phyloP scores from a whole-genome alignment of 2,113 vertebrate genomes.

The Sorex fumeus region DNA sequence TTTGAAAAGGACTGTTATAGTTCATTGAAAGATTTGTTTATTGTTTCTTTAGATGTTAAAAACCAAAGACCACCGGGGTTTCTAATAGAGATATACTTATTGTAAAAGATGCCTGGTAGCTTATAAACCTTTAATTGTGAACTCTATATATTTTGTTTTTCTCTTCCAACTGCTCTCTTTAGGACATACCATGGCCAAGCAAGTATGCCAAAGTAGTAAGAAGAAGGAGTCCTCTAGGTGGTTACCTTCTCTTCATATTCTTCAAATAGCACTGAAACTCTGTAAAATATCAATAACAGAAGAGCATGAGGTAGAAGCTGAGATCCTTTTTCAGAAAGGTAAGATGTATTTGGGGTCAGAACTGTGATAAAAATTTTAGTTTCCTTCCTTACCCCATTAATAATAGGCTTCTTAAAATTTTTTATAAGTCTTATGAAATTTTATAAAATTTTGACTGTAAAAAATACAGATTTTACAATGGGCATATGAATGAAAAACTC shows the following conservation, averaged over 20 bases:
- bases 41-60: conserved; percentile 27
- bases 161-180: neutral
- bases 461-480: conserved; percentile 8
- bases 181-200: conserved; percentile 88
- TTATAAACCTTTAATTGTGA: neutral
- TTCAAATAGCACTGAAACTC: conserved; percentile 88
- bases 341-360: conserved; percentile 26
- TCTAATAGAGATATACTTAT: neutral
- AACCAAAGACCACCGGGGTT: neutral
- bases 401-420: conserved; percentile 1
- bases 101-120: neutral
- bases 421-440: neutral
- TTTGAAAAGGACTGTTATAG: neutral
- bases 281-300: conserved; percentile 84
- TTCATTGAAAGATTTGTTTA: neutral
- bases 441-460: neutral
- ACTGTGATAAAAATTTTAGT: neutral
- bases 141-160: neutral
- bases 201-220: conserved; percentile 71
- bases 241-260: conserved; percentile 82
- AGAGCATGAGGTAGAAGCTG: conserved; percentile 89
- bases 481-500: neutral
- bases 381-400: neutral
- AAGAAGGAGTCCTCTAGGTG: conserved; percentile 78
- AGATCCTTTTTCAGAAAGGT: conserved; percentile 93